phyloP scores from a whole-genome alignment of 2,113 vertebrate genomes.

The Triplophysa tibetana region DNA sequence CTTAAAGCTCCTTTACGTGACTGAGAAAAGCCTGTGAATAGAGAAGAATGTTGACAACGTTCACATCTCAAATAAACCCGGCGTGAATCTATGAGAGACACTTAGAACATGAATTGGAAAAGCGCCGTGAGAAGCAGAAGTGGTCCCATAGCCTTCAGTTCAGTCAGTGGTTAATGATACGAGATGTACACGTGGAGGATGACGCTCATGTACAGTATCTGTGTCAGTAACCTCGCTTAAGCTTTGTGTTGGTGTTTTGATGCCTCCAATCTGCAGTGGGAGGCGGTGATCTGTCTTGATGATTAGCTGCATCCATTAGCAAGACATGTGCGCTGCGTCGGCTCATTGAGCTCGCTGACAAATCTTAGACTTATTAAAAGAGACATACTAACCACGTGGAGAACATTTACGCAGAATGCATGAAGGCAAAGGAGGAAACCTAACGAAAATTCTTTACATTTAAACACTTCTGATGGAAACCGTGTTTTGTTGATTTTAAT shows the following conservation, averaged over 20 bases:
- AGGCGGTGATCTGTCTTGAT: constrained; percentile 32
- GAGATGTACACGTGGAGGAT: background rate
- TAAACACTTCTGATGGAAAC: too few species aligned
- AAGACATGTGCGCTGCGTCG: background rate
- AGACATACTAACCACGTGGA: background rate
- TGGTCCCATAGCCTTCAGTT: background rate
- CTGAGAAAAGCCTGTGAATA: constrained; percentile 15
- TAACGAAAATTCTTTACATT: too few species aligned
- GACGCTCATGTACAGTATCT: background rate
- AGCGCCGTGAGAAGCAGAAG: background rate
- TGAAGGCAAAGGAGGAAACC: background rate
- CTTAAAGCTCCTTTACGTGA: background rate
- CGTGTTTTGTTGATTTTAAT: too few species aligned
- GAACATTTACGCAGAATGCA: background rate
- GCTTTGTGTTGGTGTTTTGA: constrained; percentile 9
- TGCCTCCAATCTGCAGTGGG: background rate
- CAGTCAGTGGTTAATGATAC: constrained; percentile 11
- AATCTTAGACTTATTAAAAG: background rate
- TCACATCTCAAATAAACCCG: background rate
- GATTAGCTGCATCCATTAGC: background rate
- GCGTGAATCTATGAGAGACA: background rate
- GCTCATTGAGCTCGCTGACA: background rate
- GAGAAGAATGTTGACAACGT: constrained; percentile 7
- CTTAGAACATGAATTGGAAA: constrained; percentile 16
- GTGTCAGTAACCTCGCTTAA: background rate